Percentiles rank a stretch among this genome's conserved stretches.
phyloP scores from a whole-genome alignment of 2,888 invertebrate genomes.

The Tenodera sinensis region DNA sequence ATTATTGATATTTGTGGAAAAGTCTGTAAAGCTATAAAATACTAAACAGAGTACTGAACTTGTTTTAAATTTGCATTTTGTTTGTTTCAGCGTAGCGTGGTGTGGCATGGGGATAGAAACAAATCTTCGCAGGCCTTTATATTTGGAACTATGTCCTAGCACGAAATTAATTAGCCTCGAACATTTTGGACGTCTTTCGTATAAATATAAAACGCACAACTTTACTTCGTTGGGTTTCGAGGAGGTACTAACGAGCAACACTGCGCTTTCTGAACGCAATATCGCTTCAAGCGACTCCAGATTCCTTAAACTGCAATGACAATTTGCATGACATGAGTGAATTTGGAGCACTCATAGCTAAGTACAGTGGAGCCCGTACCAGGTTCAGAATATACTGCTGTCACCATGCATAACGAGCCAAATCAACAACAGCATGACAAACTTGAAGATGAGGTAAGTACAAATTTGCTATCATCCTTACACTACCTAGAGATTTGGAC shows the following conservation, averaged over 20 bases:
- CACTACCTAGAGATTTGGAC: no score
- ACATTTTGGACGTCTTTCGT: neutral
- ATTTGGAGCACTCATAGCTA: neutral
- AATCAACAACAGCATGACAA: neutral
- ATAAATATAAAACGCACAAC: neutral
- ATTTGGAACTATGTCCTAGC: neutral
- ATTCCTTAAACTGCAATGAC: neutral
- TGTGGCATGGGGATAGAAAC: neutral
- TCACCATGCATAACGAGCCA: neutral
- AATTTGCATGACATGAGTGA: neutral
- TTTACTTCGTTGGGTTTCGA: neutral
- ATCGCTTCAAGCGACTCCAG: neutral
- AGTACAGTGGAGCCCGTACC: neutral
- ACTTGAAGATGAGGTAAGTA: neutral
- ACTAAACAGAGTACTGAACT: no score
- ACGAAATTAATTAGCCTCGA: neutral
- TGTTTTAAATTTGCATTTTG: neutral
- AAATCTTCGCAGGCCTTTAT: neutral
- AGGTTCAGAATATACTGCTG: neutral
- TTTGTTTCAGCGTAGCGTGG: neutral
- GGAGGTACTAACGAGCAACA: neutral
- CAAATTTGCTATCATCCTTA: no score
- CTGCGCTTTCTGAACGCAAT: neutral
- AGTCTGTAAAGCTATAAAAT: no score
- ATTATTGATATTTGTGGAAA: no score